These are phyloP conservation scores for Mormyrus hasselquistii DNA, from an alignment of 2,797 vertebrate genomes.

Conservation along the genomic window DNA sequence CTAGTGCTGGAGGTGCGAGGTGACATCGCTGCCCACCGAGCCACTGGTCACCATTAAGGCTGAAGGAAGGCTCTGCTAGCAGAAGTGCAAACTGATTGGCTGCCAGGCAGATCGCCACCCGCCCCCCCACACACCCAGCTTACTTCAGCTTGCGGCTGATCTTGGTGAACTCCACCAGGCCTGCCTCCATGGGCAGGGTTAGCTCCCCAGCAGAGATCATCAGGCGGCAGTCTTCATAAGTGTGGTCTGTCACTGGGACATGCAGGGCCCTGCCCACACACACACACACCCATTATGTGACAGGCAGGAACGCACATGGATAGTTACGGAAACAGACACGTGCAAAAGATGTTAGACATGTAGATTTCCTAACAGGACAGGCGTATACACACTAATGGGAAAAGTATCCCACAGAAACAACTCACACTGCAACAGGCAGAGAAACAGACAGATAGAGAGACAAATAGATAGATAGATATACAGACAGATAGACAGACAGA, in stretches of 20 bases:
- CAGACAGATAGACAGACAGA: not conserved
- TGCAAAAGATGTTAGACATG: not conserved
- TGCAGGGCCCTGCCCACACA: conserved; percentile 64
- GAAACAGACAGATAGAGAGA: not conserved
- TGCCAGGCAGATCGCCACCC: not conserved
- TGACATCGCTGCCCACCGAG: not conserved
- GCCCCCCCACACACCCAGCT: conserved; percentile 21
- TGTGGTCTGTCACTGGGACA: conserved; percentile 87
- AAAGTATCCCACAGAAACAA: not conserved
- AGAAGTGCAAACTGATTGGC: not conserved
- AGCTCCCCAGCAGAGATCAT: conserved; percentile 96
- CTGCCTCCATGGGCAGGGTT: conserved; percentile 94
- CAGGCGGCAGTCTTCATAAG: conserved; percentile 90
- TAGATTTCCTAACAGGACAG: not conserved
- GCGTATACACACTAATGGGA: not conserved
- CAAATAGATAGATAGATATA: not conserved
- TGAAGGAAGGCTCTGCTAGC: not conserved
- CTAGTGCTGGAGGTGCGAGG: not conserved
- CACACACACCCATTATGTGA: not conserved
- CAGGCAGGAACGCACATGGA: not conserved
- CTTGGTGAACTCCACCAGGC: conserved; percentile 96
- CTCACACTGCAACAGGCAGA: not conserved
- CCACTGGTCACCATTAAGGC: not conserved
- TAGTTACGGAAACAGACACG: not conserved
- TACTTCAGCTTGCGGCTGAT: conserved; percentile 93